A percentile compares a stretch with the other conserved stretches of the same genome.
Evolutionary conservation across 64 coral and sea anemone genomes (phyloP).

Genomic region (Actinia equina): DNA sequence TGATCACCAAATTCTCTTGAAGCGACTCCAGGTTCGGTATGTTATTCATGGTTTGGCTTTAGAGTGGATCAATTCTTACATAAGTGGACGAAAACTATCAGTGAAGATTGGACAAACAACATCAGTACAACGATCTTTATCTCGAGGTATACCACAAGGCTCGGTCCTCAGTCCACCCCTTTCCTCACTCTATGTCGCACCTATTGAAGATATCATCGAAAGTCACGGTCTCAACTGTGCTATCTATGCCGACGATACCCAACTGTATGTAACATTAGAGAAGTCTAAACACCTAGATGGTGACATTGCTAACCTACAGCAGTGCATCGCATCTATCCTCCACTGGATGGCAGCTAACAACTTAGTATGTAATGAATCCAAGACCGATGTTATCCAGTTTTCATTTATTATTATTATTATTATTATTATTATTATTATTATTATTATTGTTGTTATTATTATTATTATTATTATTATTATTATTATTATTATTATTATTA

Average conservation of each 20-base stretch:
- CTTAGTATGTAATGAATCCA: conserved; percentile 7
- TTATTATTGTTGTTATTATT: too few species aligned
- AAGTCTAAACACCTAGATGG: background rate
- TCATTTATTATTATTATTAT: too few species aligned
- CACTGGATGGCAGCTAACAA: background rate
- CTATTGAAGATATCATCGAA: background rate
- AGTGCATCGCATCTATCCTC: background rate
- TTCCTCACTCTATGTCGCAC: conserved; percentile 2
- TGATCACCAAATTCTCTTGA: too few species aligned
- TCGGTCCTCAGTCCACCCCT: conserved; percentile 8
- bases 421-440: too few species aligned
- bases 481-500: too few species aligned
- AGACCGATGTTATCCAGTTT: conserved; percentile 17
- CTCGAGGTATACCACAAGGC: conserved; percentile 1
- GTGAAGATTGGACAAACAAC: background rate
- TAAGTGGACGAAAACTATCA: background rate
- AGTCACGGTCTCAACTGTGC: conserved; percentile 17
- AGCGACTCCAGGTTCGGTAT: too few species aligned
- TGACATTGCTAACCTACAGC: background rate
- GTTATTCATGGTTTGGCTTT: conserved; percentile 12
- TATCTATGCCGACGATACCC: conserved; percentile 21
- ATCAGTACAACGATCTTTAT: background rate
- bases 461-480: too few species aligned
- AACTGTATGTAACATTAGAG: conserved; percentile 12
- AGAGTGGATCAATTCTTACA: background rate